phyloP scores from a whole-genome alignment of 2,888 invertebrate genomes.

The Neocrepidodera transversa region DNA sequence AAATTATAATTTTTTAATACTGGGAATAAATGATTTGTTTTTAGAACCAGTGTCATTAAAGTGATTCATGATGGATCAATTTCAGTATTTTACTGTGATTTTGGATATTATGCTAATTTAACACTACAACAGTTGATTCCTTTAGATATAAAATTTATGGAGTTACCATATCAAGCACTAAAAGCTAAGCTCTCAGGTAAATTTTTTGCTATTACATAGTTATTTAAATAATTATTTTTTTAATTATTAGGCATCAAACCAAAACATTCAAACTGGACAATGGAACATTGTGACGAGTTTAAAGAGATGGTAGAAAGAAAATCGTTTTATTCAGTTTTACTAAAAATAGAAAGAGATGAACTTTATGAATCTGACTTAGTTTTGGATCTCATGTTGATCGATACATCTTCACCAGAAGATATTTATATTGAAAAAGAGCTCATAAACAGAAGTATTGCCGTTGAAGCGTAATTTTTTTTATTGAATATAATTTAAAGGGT shows the following conservation, averaged over 20 bases:
- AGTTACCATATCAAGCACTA: constrained; percentile 71
- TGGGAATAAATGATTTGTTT: constrained; percentile 31
- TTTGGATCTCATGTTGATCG: constrained; percentile 73
- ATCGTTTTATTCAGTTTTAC: constrained; percentile 73
- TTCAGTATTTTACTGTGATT: constrained; percentile 71
- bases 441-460: constrained; percentile 65
- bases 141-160: constrained; percentile 64
- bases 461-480: constrained; percentile 25
- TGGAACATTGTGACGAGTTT: constrained; percentile 77
- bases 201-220: background rate
- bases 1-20: no score
- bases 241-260: constrained; percentile 65
- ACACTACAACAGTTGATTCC: constrained; percentile 65
- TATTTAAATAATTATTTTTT: no score
- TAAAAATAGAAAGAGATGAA: constrained; percentile 68
- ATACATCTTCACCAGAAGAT: constrained; percentile 73
- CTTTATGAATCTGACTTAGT: constrained; percentile 68
- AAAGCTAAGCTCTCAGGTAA: constrained; percentile 70
- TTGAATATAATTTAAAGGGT: no score
- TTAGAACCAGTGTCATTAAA: constrained; percentile 65
- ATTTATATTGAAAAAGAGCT: constrained; percentile 71
- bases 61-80: constrained; percentile 65
- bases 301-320: constrained; percentile 74
- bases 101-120: constrained; percentile 68
- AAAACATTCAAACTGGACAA: constrained; percentile 68